phyloP scores from a whole-genome alignment of 2,888 invertebrate genomes.

The Didymodactylos carnosus region DNA sequence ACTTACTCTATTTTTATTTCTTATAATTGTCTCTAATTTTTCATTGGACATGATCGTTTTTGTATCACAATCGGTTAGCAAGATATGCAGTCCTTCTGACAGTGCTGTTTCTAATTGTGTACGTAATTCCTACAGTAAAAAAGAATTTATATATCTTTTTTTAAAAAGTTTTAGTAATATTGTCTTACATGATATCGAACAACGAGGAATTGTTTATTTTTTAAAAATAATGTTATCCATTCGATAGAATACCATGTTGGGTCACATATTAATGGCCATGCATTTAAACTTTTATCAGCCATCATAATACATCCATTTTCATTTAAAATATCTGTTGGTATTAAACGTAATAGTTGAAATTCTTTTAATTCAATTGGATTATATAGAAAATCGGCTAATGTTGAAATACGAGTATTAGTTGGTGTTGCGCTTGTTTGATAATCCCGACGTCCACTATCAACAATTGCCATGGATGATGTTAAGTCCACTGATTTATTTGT shows the following conservation, averaged over 20 bases:
- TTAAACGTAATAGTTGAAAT: constrained; percentile 24
- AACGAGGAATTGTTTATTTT: constrained; percentile 22
- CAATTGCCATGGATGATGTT: neutral
- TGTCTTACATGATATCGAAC: constrained; percentile 28
- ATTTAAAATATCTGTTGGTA: constrained; percentile 26
- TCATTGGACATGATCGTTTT: constrained; percentile 22
- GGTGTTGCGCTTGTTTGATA: neutral
- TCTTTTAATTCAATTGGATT: constrained; percentile 24
- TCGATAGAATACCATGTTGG: constrained; percentile 26
- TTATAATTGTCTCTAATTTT: constrained; percentile 16
- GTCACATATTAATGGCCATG: constrained; percentile 34
- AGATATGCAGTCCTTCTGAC: constrained; percentile 28
- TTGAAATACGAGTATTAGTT: neutral
- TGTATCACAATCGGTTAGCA: constrained; percentile 31
- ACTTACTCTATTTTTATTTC: constrained; percentile 9
- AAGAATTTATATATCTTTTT: neutral
- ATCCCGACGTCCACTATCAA: neutral
- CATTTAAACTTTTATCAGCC: constrained; percentile 26
- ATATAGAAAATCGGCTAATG: constrained; percentile 13
- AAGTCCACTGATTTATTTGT: neutral
- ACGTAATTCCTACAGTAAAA: constrained; percentile 24
- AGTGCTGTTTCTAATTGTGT: constrained; percentile 33
- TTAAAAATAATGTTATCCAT: constrained; percentile 25
- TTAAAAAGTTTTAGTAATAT: neutral
- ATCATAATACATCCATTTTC: constrained; percentile 32